Base-by-base conservation (phyloP, 2,888 invertebrate species). In the Mechanitis mazaeus region DNA sequence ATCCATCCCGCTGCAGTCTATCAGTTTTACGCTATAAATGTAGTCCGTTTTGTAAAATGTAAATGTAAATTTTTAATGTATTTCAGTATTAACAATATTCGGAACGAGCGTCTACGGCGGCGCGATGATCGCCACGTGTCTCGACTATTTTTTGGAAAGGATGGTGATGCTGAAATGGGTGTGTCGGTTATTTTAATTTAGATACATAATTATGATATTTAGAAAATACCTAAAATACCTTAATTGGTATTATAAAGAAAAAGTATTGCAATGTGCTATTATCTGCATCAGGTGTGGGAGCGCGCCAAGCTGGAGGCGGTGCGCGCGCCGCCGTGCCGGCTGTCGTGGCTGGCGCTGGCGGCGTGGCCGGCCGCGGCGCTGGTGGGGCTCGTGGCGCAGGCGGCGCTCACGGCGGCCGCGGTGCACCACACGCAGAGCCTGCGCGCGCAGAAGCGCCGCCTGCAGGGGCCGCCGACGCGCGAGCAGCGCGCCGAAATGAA, bases 401-500 rank as follows among this genome's bases (percentile, higher is more conserved):
- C 91, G 78, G 92, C 92, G 54, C 87, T 94, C 67, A 95, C 95
- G 6, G 94, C 94, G 58, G 91, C 92, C 63, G 94, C 93, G 47
- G 91, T 92, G 62, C 89, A 92, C 76, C 93, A 93, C 67, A 92
- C 92, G 63, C 92, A 93, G 72, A 91, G 93, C 93, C 76, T 85
- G 90, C 76, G 81, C 56, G 86, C 87, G 0, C 87, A 87, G 64
- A 89, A 90, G 68, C 85, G 87, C 9, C 84, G 84, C 0, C 64
- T 86, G 65, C 85, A 87, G 63, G 80, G 87, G 57, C 91, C 92
- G 6, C 84, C 95, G 68, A 94, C 94, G 0, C 92, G 95, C 63
- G 94, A 95, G 75, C 94, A 94, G 63, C 91, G 94, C 59, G 95
- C 95, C 66, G 95, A 95, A 82, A 93, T 95, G 83, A 92, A 94